Percentiles rank a stretch among this genome's conserved stretches.
Evolutionary conservation across 2,113 vertebrate species (phyloP).

Genomic region (Rhodinocichla rosea): DNA sequence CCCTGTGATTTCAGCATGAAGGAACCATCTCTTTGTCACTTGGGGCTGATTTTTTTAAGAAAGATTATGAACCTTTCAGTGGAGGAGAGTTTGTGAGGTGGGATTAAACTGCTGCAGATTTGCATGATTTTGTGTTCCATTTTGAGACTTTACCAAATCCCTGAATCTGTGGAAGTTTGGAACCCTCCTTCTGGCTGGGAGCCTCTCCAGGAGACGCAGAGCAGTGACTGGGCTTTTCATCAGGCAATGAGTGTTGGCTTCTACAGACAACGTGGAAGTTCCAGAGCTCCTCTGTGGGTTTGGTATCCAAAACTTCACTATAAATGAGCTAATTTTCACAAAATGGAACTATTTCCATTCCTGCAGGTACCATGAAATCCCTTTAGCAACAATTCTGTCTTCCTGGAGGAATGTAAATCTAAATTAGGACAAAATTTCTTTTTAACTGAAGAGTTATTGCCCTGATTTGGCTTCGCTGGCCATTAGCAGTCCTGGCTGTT

Average conservation of each 20-base stretch:
- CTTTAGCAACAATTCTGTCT: background rate
- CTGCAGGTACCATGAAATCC: background rate
- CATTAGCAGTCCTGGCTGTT: background rate
- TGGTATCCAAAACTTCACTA: slow-evolving; percentile 44
- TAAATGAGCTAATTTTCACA: slow-evolving; percentile 26
- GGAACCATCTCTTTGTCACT: background rate
- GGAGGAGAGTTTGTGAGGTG: background rate
- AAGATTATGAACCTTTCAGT: background rate
- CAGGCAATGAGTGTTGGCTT: background rate
- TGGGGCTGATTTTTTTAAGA: background rate
- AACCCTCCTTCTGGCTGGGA: background rate
- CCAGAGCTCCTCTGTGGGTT: background rate
- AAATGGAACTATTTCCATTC: slow-evolving; percentile 39
- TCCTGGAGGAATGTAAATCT: slow-evolving; percentile 42
- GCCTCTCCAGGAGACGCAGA: background rate
- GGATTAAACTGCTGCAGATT: background rate
- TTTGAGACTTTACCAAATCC: background rate
- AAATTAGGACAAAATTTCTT: slow-evolving; percentile 34
- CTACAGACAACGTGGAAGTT: background rate
- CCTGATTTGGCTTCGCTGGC: background rate
- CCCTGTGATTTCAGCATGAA: background rate
- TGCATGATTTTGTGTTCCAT: background rate
- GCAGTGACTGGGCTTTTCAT: background rate
- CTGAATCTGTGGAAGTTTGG: background rate
- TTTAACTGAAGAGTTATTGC: background rate